Evolutionary conservation across 1,140 invertebrate species (phyloP).

Genomic region (Tribolium madens): DNA sequence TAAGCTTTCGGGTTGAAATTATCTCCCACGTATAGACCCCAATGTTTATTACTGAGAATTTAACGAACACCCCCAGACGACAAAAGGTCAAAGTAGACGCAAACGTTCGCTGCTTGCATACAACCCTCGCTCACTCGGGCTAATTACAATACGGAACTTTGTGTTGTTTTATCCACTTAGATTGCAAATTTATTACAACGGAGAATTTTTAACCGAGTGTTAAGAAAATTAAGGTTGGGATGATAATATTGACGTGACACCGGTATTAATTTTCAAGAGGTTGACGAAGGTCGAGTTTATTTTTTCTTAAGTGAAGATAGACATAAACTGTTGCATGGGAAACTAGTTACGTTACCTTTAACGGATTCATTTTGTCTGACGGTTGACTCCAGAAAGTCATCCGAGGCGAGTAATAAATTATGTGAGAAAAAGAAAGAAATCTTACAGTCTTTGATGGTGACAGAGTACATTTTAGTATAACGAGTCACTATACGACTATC

Average conservation of each 20-base stretch:
- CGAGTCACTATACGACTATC: too few relatives aligned
- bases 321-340: background rate
- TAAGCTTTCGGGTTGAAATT: background rate
- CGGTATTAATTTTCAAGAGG: background rate
- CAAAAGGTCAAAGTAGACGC: constrained; percentile 25
- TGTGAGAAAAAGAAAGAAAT: background rate
- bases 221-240: background rate
- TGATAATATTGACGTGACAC: constrained; percentile 2
- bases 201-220: background rate
- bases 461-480: background rate
- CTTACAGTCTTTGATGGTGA: too few relatives aligned
- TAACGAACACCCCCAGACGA: constrained; percentile 20
- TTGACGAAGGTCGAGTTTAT: background rate
- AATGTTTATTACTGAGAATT: constrained; percentile 12
- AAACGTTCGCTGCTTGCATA: background rate
- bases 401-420: background rate
- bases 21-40: constrained; percentile 3
- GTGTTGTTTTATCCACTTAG: constrained; percentile 18
- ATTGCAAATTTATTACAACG: constrained; percentile 8
- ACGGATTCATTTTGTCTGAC: background rate
- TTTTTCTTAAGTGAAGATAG: background rate
- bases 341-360: background rate
- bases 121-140: constrained; percentile 6
- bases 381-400: background rate
- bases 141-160: constrained; percentile 32